Evolutionary conservation across 1,140 invertebrate genomes (phyloP), one percentile per base, ranked within the genome.

Genomic region (Anagrus nilaparvatae): DNA sequence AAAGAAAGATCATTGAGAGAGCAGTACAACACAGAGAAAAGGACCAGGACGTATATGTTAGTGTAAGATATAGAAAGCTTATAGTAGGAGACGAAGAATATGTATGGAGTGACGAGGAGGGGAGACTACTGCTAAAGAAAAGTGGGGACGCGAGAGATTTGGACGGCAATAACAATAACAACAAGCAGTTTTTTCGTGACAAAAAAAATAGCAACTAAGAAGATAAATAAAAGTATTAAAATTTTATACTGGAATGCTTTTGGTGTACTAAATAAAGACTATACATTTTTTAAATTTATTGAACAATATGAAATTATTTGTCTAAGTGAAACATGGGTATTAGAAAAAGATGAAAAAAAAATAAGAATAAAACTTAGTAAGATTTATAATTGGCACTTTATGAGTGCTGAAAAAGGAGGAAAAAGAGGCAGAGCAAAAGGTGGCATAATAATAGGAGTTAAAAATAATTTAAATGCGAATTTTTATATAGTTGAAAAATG

Each of bases 381-480:
- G 18, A 19, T 34, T 3, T 51, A 44, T 25, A 27, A 43, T 18
- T 52, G 48, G 52, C 35, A 12, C 23, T 16, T 18, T n/a, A 40
- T 40, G 12, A 27, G 34, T 20, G 46, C 48, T 14, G 37, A 18
- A 21, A 51, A 28, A 25, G 33, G 25, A 9, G 41, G 48, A 29
- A 49, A 17, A 13, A 53, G 36, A 34, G 49, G 47, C 4, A 51
- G 43, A 32, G 43, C 47, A 23, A 42, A 29, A 12, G 44, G 46
- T 6, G 48, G 51, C 8, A 43, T 48, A 19, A 3, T 50, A 29
- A 35, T 48, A 5, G 51, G 51, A 29, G 34, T 48, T 27, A 50
- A 23, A 25, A 47, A 44, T 24, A 19, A 43, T 7, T n/a, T 40
- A 17, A 10, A 18, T 24, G 16, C 21, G 14, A 7, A 24, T 9